These are phyloP conservation scores for Microctonus aethiopoides DNA, from an alignment of 2,888 invertebrate species.

Conservation along the genomic window DNA sequence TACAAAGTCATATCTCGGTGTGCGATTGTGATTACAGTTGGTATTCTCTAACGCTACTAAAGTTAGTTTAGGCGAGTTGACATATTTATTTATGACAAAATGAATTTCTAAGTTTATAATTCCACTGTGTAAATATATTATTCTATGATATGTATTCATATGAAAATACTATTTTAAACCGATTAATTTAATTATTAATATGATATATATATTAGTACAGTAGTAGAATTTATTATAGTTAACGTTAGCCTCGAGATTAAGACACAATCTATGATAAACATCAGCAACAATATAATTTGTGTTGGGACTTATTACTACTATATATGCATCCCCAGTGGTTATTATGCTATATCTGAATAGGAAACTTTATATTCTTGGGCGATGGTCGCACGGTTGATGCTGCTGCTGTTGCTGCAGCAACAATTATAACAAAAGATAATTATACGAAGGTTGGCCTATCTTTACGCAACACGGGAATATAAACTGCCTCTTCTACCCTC, in stretches of 20 bases:
- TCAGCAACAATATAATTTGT: constrained; percentile 3
- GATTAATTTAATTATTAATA: background rate
- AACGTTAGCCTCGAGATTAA: background rate
- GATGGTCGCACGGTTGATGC: constrained; percentile 32
- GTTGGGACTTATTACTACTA: constrained; percentile 14
- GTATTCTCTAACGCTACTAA: background rate
- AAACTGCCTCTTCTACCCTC: background rate
- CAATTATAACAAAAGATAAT: constrained; percentile 39
- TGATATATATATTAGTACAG: background rate
- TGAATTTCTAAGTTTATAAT: background rate
- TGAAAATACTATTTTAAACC: background rate
- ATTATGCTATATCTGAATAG: constrained; percentile 13
- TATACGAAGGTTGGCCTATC: constrained; percentile 26
- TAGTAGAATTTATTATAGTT: background rate
- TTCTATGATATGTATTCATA: background rate
- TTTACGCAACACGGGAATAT: constrained; percentile 15
- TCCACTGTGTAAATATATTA: background rate
- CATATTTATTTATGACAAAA: background rate
- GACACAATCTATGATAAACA: background rate
- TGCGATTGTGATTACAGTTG: constrained; percentile 20
- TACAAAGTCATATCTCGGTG: constrained; percentile 23
- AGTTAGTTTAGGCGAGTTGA: background rate
- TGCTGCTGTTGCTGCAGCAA: constrained; percentile 27
- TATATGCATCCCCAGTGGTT: background rate
- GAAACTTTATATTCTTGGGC: constrained; percentile 47